Conservation (phyloP, 1,140 invertebrate genomes). For the Scaptomyza montana region DNA sequence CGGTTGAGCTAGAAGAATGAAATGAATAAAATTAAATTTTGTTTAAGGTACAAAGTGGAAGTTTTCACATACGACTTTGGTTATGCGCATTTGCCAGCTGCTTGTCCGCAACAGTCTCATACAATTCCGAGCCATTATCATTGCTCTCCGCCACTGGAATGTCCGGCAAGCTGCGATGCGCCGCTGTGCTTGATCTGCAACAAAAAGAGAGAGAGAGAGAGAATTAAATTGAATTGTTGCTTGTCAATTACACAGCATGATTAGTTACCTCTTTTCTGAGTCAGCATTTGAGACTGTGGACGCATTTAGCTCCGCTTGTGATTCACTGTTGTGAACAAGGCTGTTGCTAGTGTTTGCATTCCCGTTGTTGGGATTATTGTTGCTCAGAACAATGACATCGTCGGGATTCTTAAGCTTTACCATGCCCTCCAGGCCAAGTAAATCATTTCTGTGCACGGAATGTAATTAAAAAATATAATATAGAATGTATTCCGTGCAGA, state of each 20-base stretch:
- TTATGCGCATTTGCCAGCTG: constrained; percentile 61
- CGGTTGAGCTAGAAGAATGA: constrained; percentile 56
- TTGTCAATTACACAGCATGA: neutral
- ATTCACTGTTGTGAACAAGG: constrained; percentile 68
- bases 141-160: constrained; percentile 86
- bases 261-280: constrained; percentile 72
- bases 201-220: neutral
- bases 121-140: constrained; percentile 87
- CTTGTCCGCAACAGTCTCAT: constrained; percentile 88
- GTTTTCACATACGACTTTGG: constrained; percentile 70
- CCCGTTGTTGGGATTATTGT: constrained; percentile 37
- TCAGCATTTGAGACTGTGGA: constrained; percentile 79
- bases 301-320: constrained; percentile 73
- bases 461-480: neutral
- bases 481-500: too few relatives aligned
- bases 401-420: constrained; percentile 85
- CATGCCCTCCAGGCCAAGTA: constrained; percentile 85
- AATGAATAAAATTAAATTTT: too few relatives aligned
- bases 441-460: constrained; percentile 83
- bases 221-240: constrained; percentile 8
- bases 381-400: constrained; percentile 84
- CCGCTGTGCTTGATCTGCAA: constrained; percentile 79
- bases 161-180: constrained; percentile 88
- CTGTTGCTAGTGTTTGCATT: constrained; percentile 23
- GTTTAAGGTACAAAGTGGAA: too few relatives aligned